Percentiles rank a stretch among this genome's conserved stretches.
Conservation (phyloP, 2,797 vertebrate species). For the Coregonus suidteri region DNA sequence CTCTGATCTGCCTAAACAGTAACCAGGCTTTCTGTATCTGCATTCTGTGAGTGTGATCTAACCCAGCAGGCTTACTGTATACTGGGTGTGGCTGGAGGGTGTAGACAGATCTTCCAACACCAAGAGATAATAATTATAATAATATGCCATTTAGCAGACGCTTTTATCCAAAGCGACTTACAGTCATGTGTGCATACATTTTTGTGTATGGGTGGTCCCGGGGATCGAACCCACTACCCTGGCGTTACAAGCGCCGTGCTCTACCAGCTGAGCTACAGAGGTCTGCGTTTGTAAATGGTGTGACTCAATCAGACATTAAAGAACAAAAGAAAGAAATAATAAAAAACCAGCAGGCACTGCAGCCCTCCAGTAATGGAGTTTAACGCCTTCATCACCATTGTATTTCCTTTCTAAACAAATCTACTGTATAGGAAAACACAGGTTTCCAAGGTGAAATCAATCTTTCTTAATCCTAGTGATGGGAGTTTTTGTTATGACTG, state of each 20-base stretch:
- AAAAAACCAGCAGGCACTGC: too few relatives aligned
- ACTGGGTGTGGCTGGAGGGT: background rate
- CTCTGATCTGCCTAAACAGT: conserved; percentile 15
- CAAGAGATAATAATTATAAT: too few relatives aligned
- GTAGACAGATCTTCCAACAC: background rate
- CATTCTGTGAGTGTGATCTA: background rate
- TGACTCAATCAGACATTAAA: background rate
- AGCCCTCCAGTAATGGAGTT: background rate
- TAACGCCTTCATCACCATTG: background rate
- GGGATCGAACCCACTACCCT: too few relatives aligned
- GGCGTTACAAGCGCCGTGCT: too few relatives aligned
- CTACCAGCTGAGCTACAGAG: too few relatives aligned
- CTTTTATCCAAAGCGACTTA: too few relatives aligned
- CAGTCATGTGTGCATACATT: too few relatives aligned
- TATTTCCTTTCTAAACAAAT: background rate
- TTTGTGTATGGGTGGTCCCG: too few relatives aligned
- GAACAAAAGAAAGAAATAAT: too few relatives aligned
- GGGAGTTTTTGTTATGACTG: conserved; percentile 3
- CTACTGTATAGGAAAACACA: background rate
- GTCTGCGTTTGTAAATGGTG: background rate
- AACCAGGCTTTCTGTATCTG: background rate
- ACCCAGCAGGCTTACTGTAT: background rate
- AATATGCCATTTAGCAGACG: too few relatives aligned
- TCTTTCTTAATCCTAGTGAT: background rate
- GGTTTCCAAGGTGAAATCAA: background rate